Conservation (phyloP, 1,140 invertebrate genomes). For the Bombus waltoni region DNA sequence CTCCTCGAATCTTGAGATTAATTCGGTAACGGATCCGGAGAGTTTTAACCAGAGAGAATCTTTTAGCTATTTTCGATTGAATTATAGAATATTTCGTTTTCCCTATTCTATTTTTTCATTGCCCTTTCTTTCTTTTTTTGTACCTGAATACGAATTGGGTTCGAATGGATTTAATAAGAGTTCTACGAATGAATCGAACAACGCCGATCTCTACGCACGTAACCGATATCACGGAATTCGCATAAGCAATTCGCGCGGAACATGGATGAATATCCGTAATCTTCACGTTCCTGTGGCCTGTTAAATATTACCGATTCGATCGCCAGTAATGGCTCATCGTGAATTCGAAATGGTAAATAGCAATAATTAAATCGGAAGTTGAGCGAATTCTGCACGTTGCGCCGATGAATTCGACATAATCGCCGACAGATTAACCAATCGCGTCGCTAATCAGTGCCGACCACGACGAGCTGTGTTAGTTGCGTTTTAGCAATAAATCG, state of each 20-base stretch:
- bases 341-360: constrained; percentile 72
- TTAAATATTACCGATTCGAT: constrained; percentile 60
- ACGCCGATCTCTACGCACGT: background rate
- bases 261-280: constrained; percentile 41
- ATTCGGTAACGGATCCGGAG: constrained; percentile 21
- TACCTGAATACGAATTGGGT: background rate
- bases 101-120: background rate
- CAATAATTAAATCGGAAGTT: constrained; percentile 72
- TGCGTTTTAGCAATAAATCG: constrained; percentile 66
- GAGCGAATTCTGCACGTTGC: constrained; percentile 69
- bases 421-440: constrained; percentile 71
- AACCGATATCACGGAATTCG: background rate
- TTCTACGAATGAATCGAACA: background rate
- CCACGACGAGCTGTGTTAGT: constrained; percentile 59
- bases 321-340: constrained; percentile 58
- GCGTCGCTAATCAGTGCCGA: constrained; percentile 68
- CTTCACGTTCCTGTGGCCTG: constrained; percentile 40
- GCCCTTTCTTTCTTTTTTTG: background rate
- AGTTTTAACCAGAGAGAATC: background rate
- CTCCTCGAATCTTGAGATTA: constrained; percentile 42
- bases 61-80: background rate
- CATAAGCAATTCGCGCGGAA: constrained; percentile 10
- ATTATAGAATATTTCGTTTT: background rate
- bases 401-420: constrained; percentile 70
- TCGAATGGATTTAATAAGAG: background rate